Evolutionary conservation across 2,113 vertebrate species (phyloP), one percentile per base, ranked within the genome.

Genomic region (Nyctibius bracteatus): DNA sequence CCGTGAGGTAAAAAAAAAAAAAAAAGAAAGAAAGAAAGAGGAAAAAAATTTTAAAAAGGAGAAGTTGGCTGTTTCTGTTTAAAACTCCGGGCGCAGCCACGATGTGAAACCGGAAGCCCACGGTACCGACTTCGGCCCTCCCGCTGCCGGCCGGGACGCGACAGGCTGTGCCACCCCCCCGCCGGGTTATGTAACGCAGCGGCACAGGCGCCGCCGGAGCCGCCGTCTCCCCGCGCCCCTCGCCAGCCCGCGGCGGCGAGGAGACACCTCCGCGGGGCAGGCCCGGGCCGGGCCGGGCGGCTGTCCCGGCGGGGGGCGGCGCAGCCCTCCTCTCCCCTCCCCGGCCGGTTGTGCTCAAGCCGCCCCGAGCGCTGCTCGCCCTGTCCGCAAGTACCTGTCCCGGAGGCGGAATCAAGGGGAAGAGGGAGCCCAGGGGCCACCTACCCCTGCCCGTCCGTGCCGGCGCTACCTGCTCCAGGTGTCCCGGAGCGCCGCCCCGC

Each of bases 91-190:
- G 41, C 52, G 75, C 43, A 13, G 70, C 30, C 19, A 24, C 47
- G 22, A 44, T 72, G 62, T 73, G 89, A 83, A 94, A 92, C 71
- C 91, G 96, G 93, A 96, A 95, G 82, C 61, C 51, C 66, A 71
- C 33, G 39, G 81, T 11, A 61, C 46, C n/a, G 68, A 31, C 63
- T 39, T 5, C 5, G 24, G 84, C 90, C 92, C 90, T 68, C 90
- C 67, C 7, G 65, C 67, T 27, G 31, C 24, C 37, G 55, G 22
- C 47, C 22, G 19, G 58, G 57, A 10, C 49, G 31, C 31, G 23
- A 17, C 39, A 6, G 25, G n/a, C 65, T 22, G 21, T 12, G 28
- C 27, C 28, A 2, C 8, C 35, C 19, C 23, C 23, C 43, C 46
- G 33, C 65, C 46, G n/a, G 19, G 6, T 83, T 93, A 74, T 41